phyloP scores from a whole-genome alignment of 2,113 vertebrate species.

The Casuarius casuarius region DNA sequence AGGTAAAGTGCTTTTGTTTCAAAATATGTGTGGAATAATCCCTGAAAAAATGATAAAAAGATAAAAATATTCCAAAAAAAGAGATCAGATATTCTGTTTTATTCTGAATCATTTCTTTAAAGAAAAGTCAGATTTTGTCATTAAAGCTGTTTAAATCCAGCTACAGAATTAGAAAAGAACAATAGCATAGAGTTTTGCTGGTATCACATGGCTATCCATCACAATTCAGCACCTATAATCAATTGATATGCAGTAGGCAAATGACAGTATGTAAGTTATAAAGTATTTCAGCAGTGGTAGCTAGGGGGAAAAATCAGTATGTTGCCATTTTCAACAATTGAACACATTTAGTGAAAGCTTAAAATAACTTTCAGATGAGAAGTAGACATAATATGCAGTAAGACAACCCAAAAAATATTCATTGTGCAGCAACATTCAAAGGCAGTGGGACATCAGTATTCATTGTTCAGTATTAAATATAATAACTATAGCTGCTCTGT shows the following conservation, averaged over 20 bases:
- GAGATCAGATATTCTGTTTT: neutral
- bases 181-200: neutral
- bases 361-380: slow-evolving; percentile 24
- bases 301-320: neutral
- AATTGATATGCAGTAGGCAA: neutral
- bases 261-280: neutral
- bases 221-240: neutral
- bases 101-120: neutral
- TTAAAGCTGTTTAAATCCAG: neutral
- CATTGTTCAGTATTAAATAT: neutral
- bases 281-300: neutral
- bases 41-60: neutral
- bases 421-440: neutral
- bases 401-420: neutral
- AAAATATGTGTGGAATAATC: slow-evolving; percentile 23
- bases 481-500: neutral
- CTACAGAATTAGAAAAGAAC: neutral
- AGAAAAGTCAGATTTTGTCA: neutral
- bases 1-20: slow-evolving; percentile 59
- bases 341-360: neutral
- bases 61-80: neutral
- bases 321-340: neutral
- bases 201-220: neutral
- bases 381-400: neutral
- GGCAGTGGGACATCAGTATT: neutral